Evolutionary conservation across 1,140 invertebrate species (phyloP).

Genomic region (Colletes gigas): DNA sequence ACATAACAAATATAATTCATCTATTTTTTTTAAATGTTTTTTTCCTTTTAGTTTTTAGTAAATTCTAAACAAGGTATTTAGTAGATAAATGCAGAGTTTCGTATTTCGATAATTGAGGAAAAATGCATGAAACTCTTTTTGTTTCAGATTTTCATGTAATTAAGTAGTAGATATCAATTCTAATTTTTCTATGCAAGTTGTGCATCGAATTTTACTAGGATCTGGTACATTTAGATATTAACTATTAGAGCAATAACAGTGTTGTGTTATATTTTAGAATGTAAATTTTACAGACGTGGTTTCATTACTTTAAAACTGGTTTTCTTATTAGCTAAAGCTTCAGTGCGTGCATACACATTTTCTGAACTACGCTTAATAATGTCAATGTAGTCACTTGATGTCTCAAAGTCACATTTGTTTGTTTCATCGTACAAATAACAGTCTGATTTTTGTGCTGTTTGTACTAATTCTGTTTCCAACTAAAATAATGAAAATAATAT

Average conservation of each 20-base stretch:
- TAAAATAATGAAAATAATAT: slow-evolving; percentile 37
- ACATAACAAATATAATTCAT: slow-evolving; percentile 5
- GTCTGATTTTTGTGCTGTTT: slow-evolving; percentile 43
- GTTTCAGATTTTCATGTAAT: slow-evolving; percentile 12
- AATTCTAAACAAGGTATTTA: not conserved
- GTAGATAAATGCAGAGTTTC: slow-evolving; percentile 21
- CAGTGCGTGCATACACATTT: slow-evolving; percentile 79
- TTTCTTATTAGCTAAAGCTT: slow-evolving; percentile 79
- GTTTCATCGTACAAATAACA: slow-evolving; percentile 52
- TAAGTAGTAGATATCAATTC: slow-evolving; percentile 12
- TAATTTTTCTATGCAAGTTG: slow-evolving; percentile 6
- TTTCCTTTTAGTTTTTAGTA: not conserved
- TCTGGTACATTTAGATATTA: slow-evolving; percentile 9
- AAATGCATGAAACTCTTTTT: not conserved
- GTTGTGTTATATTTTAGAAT: slow-evolving; percentile 30
- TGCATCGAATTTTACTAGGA: not conserved
- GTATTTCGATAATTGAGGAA: not conserved
- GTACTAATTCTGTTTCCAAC: slow-evolving; percentile 39
- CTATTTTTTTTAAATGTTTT: not conserved
- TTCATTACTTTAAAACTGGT: slow-evolving; percentile 81
- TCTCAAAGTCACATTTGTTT: slow-evolving; percentile 70
- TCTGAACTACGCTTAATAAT: slow-evolving; percentile 78
- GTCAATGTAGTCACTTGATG: slow-evolving; percentile 77
- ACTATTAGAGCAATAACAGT: slow-evolving; percentile 20
- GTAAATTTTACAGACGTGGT: slow-evolving; percentile 73